Percentiles rank a stretch among this genome's conserved stretches.
Evolutionary conservation across 2,113 vertebrate species (phyloP).

Genomic region (Peucedramus taeniatus): DNA sequence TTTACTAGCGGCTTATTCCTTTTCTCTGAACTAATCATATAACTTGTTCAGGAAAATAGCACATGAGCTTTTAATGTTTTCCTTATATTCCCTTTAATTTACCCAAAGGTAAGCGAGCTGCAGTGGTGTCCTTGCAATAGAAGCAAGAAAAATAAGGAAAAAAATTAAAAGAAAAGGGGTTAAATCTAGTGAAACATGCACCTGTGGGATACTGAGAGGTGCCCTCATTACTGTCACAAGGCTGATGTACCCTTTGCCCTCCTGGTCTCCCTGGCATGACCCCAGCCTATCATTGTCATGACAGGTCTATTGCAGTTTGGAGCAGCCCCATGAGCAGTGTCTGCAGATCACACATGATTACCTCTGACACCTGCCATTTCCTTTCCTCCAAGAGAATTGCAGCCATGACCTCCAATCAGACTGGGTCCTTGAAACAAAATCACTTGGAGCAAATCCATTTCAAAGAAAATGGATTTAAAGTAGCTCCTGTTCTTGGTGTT

Average conservation of each 20-base stretch:
- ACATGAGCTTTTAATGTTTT: not conserved
- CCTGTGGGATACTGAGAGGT: not conserved
- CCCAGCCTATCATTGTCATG: not conserved
- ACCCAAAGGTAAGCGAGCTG: not conserved
- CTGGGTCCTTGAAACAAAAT: not conserved
- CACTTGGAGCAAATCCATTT: not conserved
- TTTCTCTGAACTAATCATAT: not conserved
- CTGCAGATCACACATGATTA: not conserved
- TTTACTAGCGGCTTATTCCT: not conserved
- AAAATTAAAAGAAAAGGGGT: not conserved
- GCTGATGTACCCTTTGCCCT: not conserved
- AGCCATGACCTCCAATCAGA: not conserved
- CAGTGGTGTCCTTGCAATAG: not conserved
- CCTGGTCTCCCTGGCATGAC: not conserved
- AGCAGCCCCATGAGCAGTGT: not conserved
- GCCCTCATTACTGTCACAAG: not conserved
- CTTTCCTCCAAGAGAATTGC: not conserved
- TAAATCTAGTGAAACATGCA: not conserved
- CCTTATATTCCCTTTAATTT: not conserved
- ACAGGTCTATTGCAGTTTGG: not conserved
- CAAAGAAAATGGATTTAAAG: not conserved
- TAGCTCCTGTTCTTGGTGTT: not conserved
- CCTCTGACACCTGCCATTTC: not conserved
- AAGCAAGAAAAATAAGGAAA: not conserved
- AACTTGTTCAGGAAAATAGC: not conserved